phyloP scores from a whole-genome alignment of 2,797 vertebrate genomes.

The Mastacembelus armatus region DNA sequence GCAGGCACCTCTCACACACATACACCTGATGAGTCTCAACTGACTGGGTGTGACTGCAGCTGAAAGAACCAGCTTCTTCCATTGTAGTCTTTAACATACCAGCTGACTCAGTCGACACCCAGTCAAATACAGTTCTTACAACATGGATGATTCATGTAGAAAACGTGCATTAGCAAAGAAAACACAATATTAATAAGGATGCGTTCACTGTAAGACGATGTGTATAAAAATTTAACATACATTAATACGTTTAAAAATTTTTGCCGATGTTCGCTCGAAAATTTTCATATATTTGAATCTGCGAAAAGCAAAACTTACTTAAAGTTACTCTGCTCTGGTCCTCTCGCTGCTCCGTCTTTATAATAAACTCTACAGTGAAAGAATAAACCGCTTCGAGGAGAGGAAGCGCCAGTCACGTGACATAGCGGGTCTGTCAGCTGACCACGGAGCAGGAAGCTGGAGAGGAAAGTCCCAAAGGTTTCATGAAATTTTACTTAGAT shows the following conservation, averaged over 20 bases:
- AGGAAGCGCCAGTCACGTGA: conserved; percentile 89
- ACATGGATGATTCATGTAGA: too few relatives aligned
- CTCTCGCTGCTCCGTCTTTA: neutral
- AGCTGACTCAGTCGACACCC: neutral
- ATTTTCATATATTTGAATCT: too few relatives aligned
- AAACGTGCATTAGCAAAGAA: too few relatives aligned
- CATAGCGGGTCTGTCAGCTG: conserved; percentile 77
- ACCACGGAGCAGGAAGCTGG: conserved; percentile 43
- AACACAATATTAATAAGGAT: too few relatives aligned
- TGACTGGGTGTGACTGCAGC: conserved; percentile 42
- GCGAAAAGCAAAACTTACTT: conserved; percentile 33
- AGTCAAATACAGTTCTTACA: too few relatives aligned
- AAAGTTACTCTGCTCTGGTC: neutral
- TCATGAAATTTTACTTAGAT: too few relatives aligned
- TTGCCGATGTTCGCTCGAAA: too few relatives aligned
- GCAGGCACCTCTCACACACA: neutral
- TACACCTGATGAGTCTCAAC: conserved; percentile 31
- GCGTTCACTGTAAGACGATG: too few relatives aligned
- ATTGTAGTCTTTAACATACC: conserved; percentile 55
- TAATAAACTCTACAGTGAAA: rapidly evolving
- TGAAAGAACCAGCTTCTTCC: conserved; percentile 34
- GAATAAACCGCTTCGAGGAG: neutral
- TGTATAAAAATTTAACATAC: too few relatives aligned
- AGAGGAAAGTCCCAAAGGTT: neutral
- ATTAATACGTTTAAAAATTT: too few relatives aligned